These are phyloP conservation scores for Ostrea edulis DNA, from an alignment of 1,140 invertebrate genomes.

Conservation along the genomic window DNA sequence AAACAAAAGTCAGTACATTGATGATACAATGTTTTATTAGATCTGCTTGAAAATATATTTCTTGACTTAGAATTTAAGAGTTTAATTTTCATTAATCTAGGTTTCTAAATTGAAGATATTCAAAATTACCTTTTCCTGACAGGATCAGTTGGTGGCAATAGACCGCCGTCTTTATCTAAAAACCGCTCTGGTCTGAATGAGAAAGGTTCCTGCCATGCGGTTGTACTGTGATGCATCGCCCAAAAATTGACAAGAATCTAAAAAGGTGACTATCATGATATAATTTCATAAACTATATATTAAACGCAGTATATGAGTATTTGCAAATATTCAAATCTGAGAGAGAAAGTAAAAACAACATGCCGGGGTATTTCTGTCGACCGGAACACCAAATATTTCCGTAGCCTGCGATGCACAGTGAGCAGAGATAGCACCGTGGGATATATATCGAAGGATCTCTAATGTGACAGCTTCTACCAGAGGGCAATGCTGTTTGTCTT, in stretches of 20 bases:
- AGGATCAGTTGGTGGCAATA: not conserved
- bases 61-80: too few relatives aligned
- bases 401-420: conserved; percentile 12
- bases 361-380: not conserved
- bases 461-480: not conserved
- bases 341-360: not conserved
- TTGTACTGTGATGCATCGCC: conserved; percentile 34
- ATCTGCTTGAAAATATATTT: too few relatives aligned
- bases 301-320: not conserved
- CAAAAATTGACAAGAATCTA: conserved; percentile 39
- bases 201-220: conserved; percentile 25
- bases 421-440: not conserved
- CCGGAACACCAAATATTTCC: not conserved
- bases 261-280: not conserved
- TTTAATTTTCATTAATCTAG: too few relatives aligned
- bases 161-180: conserved; percentile 2
- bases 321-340: not conserved
- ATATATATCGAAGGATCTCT: conserved; percentile 28
- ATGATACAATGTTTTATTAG: too few relatives aligned
- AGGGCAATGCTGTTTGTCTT: not conserved
- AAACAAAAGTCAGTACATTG: too few relatives aligned
- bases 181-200: conserved; percentile 24
- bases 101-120: too few relatives aligned
- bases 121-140: not conserved
- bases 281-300: not conserved